A percentile compares a stretch with the other conserved stretches of the same genome.
Conservation (phyloP, 2,113 vertebrate species). For the Leucosticte australis region DNA sequence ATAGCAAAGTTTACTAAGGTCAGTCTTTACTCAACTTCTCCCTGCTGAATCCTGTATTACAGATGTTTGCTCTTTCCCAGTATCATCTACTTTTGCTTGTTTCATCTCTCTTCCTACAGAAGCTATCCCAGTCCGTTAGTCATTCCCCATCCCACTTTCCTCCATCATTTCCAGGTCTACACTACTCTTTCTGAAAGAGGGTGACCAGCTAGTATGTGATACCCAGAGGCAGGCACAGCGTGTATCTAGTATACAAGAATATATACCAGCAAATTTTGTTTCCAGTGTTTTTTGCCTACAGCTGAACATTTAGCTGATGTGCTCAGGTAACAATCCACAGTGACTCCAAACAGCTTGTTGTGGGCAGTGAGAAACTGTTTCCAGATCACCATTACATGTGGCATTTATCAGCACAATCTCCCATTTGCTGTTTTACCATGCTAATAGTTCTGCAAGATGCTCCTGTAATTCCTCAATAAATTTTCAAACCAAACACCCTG, state of each 20-base stretch:
- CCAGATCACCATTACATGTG: not conserved
- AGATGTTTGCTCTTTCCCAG: not conserved
- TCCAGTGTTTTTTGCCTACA: not conserved
- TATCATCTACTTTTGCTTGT: not conserved
- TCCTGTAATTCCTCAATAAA: not conserved
- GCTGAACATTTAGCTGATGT: not conserved
- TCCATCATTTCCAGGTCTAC: not conserved
- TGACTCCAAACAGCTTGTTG: not conserved
- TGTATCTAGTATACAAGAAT: not conserved
- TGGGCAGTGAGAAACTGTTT: not conserved
- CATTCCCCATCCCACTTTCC: not conserved
- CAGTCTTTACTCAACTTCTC: not conserved
- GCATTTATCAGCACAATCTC: not conserved
- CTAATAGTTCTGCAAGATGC: not conserved
- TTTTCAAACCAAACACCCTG: not conserved
- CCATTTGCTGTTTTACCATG: not conserved
- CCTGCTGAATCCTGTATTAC: not conserved
- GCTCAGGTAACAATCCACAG: not conserved
- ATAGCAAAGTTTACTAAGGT: not conserved
- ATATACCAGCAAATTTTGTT: not conserved
- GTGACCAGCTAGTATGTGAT: not conserved
- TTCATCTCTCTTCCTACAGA: not conserved
- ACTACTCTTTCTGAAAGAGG: not conserved
- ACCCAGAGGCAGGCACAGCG: not conserved
- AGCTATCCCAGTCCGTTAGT: not conserved